phyloP scores from a whole-genome alignment of 2,113 vertebrate genomes.

The Centropus bengalensis region DNA sequence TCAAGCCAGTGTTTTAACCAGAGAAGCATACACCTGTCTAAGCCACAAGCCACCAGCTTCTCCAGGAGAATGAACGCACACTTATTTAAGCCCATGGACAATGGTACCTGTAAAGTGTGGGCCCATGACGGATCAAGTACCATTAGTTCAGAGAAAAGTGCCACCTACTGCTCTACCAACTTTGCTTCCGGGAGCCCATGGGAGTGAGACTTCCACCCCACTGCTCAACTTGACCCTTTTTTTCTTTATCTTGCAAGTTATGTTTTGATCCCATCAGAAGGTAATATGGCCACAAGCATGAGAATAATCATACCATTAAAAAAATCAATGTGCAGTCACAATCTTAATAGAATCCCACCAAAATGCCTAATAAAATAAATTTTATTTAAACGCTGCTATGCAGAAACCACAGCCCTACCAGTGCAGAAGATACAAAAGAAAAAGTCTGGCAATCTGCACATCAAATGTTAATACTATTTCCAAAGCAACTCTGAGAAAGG shows the following conservation, averaged over 20 bases:
- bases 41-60: too few species aligned
- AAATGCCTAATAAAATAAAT: constrained; percentile 30
- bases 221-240: background rate
- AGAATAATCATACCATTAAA: background rate
- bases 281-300: background rate
- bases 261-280: background rate
- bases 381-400: background rate
- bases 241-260: background rate
- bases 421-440: background rate
- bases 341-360: background rate
- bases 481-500: constrained; percentile 21
- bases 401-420: background rate
- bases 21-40: too few species aligned
- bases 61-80: background rate
- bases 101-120: background rate
- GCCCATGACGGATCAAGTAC: background rate
- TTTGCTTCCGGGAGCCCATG: background rate
- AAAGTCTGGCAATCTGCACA: background rate
- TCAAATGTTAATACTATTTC: constrained; percentile 19
- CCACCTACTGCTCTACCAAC: background rate
- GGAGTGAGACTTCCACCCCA: background rate
- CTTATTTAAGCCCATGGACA: background rate
- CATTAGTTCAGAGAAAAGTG: background rate
- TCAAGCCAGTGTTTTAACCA: too few species aligned
- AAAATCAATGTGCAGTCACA: background rate